A percentile compares a stretch with the other conserved stretches of the same genome.
Evolutionary conservation across 2,113 vertebrate species (phyloP).

Genomic region (Leucoraja erinaceus): DNA sequence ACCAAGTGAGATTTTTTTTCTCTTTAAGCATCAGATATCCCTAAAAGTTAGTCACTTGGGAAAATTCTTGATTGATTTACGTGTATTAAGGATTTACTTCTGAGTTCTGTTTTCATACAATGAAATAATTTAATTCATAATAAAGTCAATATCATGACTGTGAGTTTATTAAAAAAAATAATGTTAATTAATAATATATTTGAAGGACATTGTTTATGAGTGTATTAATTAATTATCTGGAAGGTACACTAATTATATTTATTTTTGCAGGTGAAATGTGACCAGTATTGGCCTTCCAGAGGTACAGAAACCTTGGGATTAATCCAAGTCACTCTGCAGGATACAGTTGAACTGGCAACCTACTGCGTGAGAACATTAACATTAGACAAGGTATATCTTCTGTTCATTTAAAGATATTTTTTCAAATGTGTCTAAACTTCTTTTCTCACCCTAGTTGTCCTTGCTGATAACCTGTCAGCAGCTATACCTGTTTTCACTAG

Average conservation of each 20-base stretch:
- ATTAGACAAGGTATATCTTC: conserved; percentile 83
- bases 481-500: background rate
- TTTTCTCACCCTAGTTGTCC: background rate
- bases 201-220: background rate
- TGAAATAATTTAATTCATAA: background rate
- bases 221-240: no score
- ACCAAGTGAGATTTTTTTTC: background rate
- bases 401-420: background rate
- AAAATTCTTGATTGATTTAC: background rate
- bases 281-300: conserved; percentile 96
- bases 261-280: conserved; percentile 84
- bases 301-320: conserved; percentile 90
- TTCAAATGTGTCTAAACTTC: no score
- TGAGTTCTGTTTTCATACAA: background rate
- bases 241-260: background rate
- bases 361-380: conserved; percentile 95
- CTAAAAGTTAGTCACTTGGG: background rate
- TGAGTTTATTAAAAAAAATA: background rate
- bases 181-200: background rate
- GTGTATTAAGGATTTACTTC: background rate
- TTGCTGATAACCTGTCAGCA: no score
- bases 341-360: conserved; percentile 91
- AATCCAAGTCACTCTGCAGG: conserved; percentile 87
- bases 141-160: background rate
- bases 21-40: background rate